These are phyloP conservation scores for Ptyas mucosa DNA, from an alignment of 2,113 vertebrate species.

Conservation along the genomic window DNA sequence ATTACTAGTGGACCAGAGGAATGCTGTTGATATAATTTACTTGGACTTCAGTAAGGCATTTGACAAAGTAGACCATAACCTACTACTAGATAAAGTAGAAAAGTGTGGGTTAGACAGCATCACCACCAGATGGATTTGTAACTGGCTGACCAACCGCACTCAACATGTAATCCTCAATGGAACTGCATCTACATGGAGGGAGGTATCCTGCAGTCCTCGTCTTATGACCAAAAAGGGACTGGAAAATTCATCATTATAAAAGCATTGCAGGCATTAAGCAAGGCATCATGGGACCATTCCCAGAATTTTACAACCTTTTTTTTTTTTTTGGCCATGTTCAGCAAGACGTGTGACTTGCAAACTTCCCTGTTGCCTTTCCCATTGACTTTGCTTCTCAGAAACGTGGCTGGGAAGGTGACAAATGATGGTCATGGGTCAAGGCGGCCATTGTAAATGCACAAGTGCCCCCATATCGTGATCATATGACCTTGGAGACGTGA, in stretches of 20 bases:
- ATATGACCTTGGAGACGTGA: background rate
- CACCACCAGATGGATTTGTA: too few relatives aligned
- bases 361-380: background rate
- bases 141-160: too few relatives aligned
- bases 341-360: background rate
- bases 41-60: too few relatives aligned
- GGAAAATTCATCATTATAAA: background rate
- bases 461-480: background rate
- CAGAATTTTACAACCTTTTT: background rate
- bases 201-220: background rate
- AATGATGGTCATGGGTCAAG: background rate
- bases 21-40: too few relatives aligned
- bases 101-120: too few relatives aligned
- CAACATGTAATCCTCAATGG: too few relatives aligned
- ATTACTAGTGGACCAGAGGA: background rate
- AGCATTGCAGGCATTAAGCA: background rate
- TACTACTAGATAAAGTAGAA: too few relatives aligned
- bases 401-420: background rate
- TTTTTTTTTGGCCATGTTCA: background rate
- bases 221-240: background rate
- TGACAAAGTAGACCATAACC: too few relatives aligned
- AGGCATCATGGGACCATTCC: background rate
- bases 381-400: background rate
- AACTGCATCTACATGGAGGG: too few relatives aligned
- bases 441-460: background rate